phyloP scores from a whole-genome alignment of 1,140 invertebrate genomes.

The Habropoda laboriosa region DNA sequence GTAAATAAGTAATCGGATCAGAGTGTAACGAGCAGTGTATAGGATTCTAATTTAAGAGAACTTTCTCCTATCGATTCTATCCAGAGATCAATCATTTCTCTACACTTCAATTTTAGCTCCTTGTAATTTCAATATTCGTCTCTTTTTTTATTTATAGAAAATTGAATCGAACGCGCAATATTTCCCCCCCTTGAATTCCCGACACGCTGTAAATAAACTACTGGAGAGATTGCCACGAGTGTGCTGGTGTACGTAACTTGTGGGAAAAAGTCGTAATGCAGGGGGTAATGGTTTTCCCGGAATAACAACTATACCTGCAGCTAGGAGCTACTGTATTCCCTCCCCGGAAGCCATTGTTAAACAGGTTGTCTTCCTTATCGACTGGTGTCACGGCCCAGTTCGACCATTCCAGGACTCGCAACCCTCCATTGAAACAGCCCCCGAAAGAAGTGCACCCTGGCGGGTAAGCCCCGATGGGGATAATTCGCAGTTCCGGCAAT shows the following conservation, averaged over 20 bases:
- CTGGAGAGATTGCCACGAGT: too few relatives aligned
- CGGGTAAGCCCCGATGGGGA: conserved; percentile 61
- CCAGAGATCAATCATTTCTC: not conserved
- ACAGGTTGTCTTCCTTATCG: conserved; percentile 63
- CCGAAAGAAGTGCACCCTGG: conserved; percentile 57
- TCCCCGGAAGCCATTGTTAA: conserved; percentile 33
- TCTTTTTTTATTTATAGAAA: too few relatives aligned
- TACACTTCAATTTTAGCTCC: too few relatives aligned
- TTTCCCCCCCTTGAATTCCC: too few relatives aligned
- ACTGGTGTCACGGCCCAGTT: conserved; percentile 39
- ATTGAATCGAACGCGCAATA: too few relatives aligned
- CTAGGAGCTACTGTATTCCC: conserved; percentile 14
- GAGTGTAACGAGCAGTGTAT: not conserved
- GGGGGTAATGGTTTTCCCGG: not conserved
- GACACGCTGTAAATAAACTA: too few relatives aligned
- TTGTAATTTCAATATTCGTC: too few relatives aligned
- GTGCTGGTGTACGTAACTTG: too few relatives aligned
- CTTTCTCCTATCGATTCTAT: too few relatives aligned
- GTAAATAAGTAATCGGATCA: not conserved
- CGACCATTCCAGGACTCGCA: conserved; percentile 27
- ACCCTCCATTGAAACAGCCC: conserved; percentile 39
- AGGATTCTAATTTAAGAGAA: too few relatives aligned
- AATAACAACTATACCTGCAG: not conserved
- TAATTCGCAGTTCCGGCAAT: conserved; percentile 74
- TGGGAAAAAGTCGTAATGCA: too few relatives aligned